Conservation (phyloP, 2,113 vertebrate genomes). For the Eupsittula cactorum region DNA sequence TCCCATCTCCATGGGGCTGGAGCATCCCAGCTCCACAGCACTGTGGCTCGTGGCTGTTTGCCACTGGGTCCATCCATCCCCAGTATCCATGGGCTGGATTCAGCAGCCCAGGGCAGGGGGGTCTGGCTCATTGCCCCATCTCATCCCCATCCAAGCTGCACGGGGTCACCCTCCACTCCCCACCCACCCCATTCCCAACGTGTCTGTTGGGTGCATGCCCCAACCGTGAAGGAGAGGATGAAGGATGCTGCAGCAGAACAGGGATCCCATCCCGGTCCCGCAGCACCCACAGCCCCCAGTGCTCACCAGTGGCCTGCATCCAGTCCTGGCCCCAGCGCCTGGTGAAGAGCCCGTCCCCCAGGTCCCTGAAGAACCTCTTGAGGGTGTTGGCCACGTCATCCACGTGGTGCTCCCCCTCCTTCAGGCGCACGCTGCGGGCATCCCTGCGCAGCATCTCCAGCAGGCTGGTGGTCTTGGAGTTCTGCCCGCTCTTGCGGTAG, state of each 20-base stretch:
- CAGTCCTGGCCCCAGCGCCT: constrained; percentile 66
- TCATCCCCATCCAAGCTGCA: not conserved
- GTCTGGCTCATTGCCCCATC: not conserved
- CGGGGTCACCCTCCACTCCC: not conserved
- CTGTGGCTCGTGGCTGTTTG: not conserved
- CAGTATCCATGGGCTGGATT: not conserved
- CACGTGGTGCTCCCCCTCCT: constrained; percentile 90
- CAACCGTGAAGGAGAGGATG: not conserved
- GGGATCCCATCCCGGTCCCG: not conserved
- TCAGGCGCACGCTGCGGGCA: constrained; percentile 84
- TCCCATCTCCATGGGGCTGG: fast-evolving
- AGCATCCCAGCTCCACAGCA: not conserved
- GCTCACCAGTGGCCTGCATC: constrained; percentile 83
- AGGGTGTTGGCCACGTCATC: constrained; percentile 91
- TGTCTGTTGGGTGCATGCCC: not conserved
- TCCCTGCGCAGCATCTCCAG: constrained; percentile 84
- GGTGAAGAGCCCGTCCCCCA: constrained; percentile 88
- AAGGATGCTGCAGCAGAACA: not conserved
- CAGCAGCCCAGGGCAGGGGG: not conserved
- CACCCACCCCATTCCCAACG: not conserved
- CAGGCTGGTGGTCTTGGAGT: constrained; percentile 85
- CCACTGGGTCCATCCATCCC: not conserved
- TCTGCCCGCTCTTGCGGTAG: constrained; percentile 95
- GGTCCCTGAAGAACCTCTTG: constrained; percentile 92
- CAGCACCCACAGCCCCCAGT: not conserved